These are phyloP conservation scores for Gibbula magus DNA, from an alignment of 2,888 invertebrate genomes.

Conservation along the genomic window DNA sequence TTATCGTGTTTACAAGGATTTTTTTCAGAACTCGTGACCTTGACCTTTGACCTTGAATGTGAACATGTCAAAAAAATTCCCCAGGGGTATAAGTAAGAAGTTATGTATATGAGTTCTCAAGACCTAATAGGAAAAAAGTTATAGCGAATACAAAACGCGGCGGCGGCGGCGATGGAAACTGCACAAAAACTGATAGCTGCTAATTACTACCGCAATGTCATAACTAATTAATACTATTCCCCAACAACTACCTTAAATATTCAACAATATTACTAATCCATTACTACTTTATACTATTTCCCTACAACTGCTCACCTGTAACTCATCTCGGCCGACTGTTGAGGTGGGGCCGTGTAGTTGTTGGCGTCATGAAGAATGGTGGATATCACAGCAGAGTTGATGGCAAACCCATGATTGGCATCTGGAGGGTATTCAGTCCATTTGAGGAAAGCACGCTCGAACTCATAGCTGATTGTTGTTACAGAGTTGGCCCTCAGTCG, in stretches of 20 bases:
- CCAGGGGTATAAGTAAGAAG: no score
- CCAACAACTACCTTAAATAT: neutral
- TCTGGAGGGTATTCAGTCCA: conserved; percentile 99
- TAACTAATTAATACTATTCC: neutral
- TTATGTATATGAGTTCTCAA: no score
- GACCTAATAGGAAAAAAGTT: no score
- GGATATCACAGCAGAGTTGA: conserved; percentile 90
- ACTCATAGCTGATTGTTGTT: conserved; percentile 89
- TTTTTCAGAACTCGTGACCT: no score
- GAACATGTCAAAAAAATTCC: no score
- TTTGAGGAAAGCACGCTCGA: conserved; percentile 96
- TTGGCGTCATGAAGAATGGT: conserved; percentile 85
- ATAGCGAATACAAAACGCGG: no score
- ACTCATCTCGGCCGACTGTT: conserved; percentile 80
- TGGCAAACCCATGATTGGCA: conserved; percentile 98
- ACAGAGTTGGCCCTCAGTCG: conserved; percentile 87
- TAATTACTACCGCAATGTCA: neutral
- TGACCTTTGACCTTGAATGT: no score
- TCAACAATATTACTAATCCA: neutral
- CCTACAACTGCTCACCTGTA: conserved; percentile 27
- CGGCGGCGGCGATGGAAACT: no score
- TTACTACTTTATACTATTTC: no score
- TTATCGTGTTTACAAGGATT: no score
- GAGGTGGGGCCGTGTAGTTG: conserved; percentile 85
- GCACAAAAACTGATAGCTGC: no score